These are phyloP conservation scores for Euspilapteryx auroguttella DNA, from an alignment of 2,888 invertebrate species.

Conservation along the genomic window DNA sequence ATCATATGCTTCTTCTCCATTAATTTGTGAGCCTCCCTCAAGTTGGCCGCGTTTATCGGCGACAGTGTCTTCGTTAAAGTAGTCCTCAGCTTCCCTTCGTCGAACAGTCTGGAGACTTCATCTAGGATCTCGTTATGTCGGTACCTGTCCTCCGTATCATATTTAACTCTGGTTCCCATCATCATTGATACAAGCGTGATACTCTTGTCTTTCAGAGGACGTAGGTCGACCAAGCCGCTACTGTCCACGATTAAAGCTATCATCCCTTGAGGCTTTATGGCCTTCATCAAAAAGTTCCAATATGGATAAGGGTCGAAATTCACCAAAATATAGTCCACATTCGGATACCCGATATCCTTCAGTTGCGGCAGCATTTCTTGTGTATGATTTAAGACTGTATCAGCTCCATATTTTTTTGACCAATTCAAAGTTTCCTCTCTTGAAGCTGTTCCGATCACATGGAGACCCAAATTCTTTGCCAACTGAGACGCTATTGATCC, in stretches of 20 bases:
- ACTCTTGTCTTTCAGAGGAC: constrained; percentile 35
- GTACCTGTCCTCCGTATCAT: constrained; percentile 32
- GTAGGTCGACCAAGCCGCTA: constrained; percentile 28
- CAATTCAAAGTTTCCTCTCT: constrained; percentile 27
- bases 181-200: constrained; percentile 33
- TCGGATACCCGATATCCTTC: constrained; percentile 23
- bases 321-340: constrained; percentile 37
- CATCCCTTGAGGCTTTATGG: constrained; percentile 36
- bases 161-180: constrained; percentile 37
- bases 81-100: constrained; percentile 23
- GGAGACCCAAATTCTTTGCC: constrained; percentile 30
- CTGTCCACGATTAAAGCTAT: constrained; percentile 43
- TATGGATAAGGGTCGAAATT: constrained; percentile 45
- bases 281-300: constrained; percentile 34
- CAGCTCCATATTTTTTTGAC: constrained; percentile 24
- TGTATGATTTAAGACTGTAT: constrained; percentile 33
- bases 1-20: constrained; percentile 29
- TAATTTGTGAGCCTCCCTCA: constrained; percentile 33
- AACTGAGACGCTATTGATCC: constrained; percentile 40
- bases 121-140: constrained; percentile 29
- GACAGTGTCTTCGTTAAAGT: constrained; percentile 31
- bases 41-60: constrained; percentile 38
- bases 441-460: constrained; percentile 43
- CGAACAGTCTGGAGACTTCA: constrained; percentile 27
- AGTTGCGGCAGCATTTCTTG: constrained; percentile 29